Evolutionary conservation across 2,113 vertebrate species (phyloP).

Genomic region (Hippopotamus amphibius): DNA sequence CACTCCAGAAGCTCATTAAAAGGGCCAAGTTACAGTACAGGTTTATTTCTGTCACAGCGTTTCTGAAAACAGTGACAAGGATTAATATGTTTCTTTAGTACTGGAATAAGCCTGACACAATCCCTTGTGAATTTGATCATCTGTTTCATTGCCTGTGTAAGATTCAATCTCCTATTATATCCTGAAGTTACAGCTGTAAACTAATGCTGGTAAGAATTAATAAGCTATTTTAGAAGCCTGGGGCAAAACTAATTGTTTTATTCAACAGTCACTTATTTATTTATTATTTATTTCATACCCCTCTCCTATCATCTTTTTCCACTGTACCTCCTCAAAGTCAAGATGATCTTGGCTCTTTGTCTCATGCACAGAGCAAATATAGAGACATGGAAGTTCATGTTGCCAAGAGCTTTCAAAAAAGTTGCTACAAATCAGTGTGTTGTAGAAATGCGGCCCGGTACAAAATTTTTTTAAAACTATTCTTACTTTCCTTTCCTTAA

Average conservation of each 20-base stretch:
- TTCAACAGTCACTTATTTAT: constrained; percentile 86
- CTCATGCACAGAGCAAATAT: constrained; percentile 26
- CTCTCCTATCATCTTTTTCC: constrained; percentile 63
- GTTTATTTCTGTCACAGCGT: constrained; percentile 92
- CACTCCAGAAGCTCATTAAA: constrained; percentile 93
- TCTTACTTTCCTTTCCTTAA: neutral
- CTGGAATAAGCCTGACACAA: constrained; percentile 91
- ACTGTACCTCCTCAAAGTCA: constrained; percentile 72
- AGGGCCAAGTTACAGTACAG: constrained; percentile 92
- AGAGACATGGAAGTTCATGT: constrained; percentile 5
- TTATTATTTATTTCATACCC: constrained; percentile 85
- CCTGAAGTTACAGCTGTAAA: constrained; percentile 94
- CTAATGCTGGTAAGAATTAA: constrained; percentile 90
- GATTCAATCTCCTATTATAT: constrained; percentile 92
- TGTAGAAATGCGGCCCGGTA: neutral
- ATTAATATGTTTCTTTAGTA: constrained; percentile 94
- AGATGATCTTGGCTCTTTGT: constrained; percentile 65
- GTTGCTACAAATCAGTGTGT: neutral
- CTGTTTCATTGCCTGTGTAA: constrained; percentile 91
- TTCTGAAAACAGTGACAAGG: constrained; percentile 95
- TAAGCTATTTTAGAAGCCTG: constrained; percentile 84
- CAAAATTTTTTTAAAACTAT: constrained; percentile 11
- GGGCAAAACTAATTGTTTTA: constrained; percentile 88
- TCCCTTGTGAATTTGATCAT: constrained; percentile 95
- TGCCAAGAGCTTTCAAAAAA: constrained; percentile 53